Percentiles rank a stretch among this genome's conserved stretches.
Conservation (phyloP, 2,888 invertebrate genomes). For the Heteromyza rotundicornis region DNA sequence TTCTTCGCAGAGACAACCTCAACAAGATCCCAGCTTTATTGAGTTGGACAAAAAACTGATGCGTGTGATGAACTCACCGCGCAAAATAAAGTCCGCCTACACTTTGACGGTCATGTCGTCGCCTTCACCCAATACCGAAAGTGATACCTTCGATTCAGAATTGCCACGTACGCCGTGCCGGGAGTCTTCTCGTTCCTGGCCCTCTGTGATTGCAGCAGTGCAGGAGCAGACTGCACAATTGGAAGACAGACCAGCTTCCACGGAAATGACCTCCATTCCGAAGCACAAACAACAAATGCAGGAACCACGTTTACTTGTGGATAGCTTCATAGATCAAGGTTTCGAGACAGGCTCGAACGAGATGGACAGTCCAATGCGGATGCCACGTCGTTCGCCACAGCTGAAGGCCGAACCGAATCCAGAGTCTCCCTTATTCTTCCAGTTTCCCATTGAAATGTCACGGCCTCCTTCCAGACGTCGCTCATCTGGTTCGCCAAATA, state of each 20-base stretch:
- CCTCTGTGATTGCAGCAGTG: constrained; percentile 14
- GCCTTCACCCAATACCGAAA: constrained; percentile 48
- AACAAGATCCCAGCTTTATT: too few relatives aligned
- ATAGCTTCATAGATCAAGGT: constrained; percentile 54
- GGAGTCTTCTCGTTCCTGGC: constrained; percentile 28
- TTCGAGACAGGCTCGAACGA: constrained; percentile 56
- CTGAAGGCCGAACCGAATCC: not conserved
- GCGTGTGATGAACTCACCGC: constrained; percentile 49
- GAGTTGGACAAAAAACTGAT: constrained; percentile 45
- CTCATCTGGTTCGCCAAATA: not conserved
- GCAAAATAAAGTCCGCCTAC: constrained; percentile 52
- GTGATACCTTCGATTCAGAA: constrained; percentile 44
- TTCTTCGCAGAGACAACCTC: too few relatives aligned
- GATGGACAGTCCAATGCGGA: constrained; percentile 43
- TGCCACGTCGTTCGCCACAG: constrained; percentile 2
- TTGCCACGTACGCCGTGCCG: constrained; percentile 31
- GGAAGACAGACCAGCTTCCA: constrained; percentile 7
- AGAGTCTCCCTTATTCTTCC: constrained; percentile 18
- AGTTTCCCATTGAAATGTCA: constrained; percentile 4
- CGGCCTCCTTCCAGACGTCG: not conserved
- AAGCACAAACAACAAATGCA: not conserved
- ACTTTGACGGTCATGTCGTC: constrained; percentile 51
- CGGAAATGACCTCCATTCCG: not conserved
- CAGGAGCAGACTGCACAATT: not conserved
- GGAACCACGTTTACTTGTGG: constrained; percentile 23